Evolutionary conservation across 2,113 vertebrate genomes (phyloP).

Genomic region (Alligator mississippiensis): DNA sequence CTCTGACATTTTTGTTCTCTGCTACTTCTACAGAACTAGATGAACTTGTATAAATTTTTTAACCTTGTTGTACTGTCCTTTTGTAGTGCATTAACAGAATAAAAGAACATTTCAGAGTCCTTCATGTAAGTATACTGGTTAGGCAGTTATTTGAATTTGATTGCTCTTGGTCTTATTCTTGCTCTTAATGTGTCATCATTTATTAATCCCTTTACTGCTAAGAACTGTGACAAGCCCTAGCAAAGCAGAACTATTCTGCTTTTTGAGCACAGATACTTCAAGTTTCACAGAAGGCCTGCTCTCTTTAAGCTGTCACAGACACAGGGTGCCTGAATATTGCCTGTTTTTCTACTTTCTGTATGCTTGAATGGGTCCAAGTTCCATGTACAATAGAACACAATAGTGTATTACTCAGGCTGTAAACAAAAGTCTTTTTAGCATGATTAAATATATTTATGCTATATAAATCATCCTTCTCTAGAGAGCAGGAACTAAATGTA

Average conservation of each 20-base stretch:
- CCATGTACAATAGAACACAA: too few species aligned
- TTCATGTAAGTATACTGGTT: too few species aligned
- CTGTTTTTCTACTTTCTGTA: neutral
- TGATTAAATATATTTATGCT: rapidly evolving
- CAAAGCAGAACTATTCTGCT: neutral
- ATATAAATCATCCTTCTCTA: neutral
- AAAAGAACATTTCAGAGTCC: too few species aligned
- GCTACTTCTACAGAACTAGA: neutral
- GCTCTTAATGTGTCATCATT: too few species aligned
- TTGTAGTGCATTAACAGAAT: neutral
- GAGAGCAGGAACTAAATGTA: neutral
- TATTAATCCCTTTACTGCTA: too few species aligned
- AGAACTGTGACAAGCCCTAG: too few species aligned
- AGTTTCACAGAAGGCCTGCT: neutral
- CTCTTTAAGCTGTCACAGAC: neutral
- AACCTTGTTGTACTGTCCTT: neutral
- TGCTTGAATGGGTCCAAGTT: too few species aligned
- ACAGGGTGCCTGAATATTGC: neutral
- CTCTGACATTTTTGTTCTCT: neutral
- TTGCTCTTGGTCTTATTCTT: too few species aligned
- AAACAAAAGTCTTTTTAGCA: neutral
- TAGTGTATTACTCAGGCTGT: neutral
- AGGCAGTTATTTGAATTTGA: too few species aligned
- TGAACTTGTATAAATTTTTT: neutral
- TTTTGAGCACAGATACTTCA: neutral